phyloP scores from a whole-genome alignment of 1,140 invertebrate genomes.

The Orchesella cincta region DNA sequence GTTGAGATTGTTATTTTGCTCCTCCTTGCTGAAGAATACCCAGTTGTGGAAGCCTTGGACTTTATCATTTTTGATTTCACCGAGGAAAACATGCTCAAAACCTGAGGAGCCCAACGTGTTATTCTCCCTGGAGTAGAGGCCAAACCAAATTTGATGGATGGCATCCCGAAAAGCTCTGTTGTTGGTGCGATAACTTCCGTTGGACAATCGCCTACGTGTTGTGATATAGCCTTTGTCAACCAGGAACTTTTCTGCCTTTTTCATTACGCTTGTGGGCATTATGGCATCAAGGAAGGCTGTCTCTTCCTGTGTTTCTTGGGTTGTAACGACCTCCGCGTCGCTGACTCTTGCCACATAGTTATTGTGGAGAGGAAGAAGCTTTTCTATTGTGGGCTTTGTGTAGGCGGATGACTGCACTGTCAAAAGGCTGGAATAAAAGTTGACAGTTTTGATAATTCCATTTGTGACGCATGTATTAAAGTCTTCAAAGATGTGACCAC shows the following conservation, averaged over 20 bases:
- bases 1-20: slow-evolving; percentile 66
- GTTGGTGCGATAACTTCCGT: slow-evolving; percentile 46
- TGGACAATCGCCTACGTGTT: slow-evolving; percentile 14
- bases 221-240: slow-evolving; percentile 64
- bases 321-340: slow-evolving; percentile 75
- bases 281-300: slow-evolving; percentile 73
- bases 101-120: slow-evolving; percentile 76
- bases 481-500: too few species aligned
- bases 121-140: slow-evolving; percentile 73
- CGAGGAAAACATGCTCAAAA: slow-evolving; percentile 84
- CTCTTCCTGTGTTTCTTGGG: slow-evolving; percentile 72
- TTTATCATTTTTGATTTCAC: slow-evolving; percentile 70
- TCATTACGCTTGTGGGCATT: slow-evolving; percentile 72
- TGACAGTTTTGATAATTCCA: not conserved
- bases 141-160: slow-evolving; percentile 77
- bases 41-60: slow-evolving; percentile 84
- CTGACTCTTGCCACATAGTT: slow-evolving; percentile 75
- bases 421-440: slow-evolving; percentile 61
- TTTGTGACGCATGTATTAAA: too few species aligned
- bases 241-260: slow-evolving; percentile 71
- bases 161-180: slow-evolving; percentile 68
- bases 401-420: slow-evolving; percentile 62
- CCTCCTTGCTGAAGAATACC: slow-evolving; percentile 79
- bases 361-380: slow-evolving; percentile 68
- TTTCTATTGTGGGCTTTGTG: slow-evolving; percentile 67